These are phyloP conservation scores for Chaunax sp. DNA, from an alignment of 2,797 vertebrate genomes.

Conservation along the genomic window DNA sequence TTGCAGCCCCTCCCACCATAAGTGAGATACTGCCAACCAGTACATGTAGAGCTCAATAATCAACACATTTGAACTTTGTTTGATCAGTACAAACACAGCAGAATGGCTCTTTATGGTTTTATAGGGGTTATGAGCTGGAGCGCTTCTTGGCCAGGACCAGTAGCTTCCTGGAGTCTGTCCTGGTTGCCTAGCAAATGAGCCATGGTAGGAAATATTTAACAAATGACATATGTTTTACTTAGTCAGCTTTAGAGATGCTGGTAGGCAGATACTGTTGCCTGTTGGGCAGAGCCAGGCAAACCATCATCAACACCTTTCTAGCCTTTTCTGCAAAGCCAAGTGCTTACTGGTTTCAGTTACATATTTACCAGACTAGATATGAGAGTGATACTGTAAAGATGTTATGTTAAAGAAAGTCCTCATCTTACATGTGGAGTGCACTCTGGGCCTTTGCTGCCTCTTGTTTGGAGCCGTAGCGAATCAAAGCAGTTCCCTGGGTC, in stretches of 20 bases:
- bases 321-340: too few species aligned
- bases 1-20: background rate
- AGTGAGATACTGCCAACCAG: background rate
- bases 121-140: background rate
- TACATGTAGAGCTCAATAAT: slow-evolving; percentile 3
- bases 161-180: background rate
- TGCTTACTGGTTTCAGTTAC: background rate
- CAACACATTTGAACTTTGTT: background rate
- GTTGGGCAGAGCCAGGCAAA: background rate
- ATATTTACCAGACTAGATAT: background rate
- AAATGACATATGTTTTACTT: background rate
- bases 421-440: slow-evolving; percentile 94
- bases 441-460: slow-evolving; percentile 99
- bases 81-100: background rate
- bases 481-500: slow-evolving; percentile 98
- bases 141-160: background rate
- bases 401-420: background rate
- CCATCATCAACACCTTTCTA: too few species aligned
- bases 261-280: background rate
- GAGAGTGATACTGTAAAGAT: background rate
- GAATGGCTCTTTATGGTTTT: slow-evolving; percentile 1
- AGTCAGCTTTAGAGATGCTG: background rate
- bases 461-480: slow-evolving; percentile 96
- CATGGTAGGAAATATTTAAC: background rate
- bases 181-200: slow-evolving; percentile 4